phyloP scores from a whole-genome alignment of 2,888 invertebrate genomes.

The Gastrophysa polygoni region DNA sequence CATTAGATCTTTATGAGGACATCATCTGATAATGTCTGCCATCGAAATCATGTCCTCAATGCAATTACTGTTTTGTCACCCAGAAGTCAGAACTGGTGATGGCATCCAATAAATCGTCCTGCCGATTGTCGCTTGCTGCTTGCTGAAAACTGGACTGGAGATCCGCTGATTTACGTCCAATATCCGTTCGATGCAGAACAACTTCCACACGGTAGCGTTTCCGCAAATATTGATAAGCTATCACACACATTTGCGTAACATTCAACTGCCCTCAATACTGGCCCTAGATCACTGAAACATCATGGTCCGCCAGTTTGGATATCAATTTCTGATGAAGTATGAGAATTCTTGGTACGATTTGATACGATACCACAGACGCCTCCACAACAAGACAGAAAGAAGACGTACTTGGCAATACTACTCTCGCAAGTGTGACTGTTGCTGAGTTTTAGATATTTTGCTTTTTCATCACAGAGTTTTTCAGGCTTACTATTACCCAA shows the following conservation, averaged over 20 bases:
- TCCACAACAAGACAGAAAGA: too few species aligned
- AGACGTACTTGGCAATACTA: too few species aligned
- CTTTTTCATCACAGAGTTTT: too few species aligned
- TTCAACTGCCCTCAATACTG: slow-evolving; percentile 4
- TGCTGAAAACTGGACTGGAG: background rate
- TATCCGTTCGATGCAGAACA: slow-evolving; percentile 21
- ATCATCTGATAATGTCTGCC: too few species aligned
- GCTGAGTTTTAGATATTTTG: too few species aligned
- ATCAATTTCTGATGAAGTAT: background rate
- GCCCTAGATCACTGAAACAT: slow-evolving; percentile 3
- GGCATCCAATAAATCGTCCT: background rate
- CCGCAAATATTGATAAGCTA: slow-evolving; percentile 27
- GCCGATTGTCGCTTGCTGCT: background rate
- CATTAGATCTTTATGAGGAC: too few species aligned
- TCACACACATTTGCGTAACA: slow-evolving; percentile 26
- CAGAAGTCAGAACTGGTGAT: too few species aligned
- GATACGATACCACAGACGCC: too few species aligned
- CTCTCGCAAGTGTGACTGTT: too few species aligned
- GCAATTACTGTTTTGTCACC: too few species aligned
- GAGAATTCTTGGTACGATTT: background rate
- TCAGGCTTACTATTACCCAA: too few species aligned
- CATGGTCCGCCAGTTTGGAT: background rate
- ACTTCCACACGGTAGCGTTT: slow-evolving; percentile 6
- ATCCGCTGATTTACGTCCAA: slow-evolving; percentile 23
- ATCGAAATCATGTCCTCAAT: too few species aligned